phyloP scores from a whole-genome alignment of 2,113 vertebrate species.

The western clawed frog (Xenopus tropicalis) region DNA sequence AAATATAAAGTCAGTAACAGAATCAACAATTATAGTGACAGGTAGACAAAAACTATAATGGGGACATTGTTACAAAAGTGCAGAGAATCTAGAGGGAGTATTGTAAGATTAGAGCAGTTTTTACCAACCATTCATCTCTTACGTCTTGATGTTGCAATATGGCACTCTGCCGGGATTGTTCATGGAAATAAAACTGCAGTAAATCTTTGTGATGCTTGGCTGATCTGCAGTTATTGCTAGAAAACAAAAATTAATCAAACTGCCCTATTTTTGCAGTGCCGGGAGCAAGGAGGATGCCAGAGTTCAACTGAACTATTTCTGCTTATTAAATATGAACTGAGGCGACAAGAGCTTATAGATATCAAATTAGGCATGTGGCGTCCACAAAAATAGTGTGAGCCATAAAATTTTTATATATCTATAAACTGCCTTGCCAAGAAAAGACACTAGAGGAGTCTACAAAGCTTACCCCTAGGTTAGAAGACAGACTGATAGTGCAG shows the following conservation, averaged over 20 bases:
- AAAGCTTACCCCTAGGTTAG: background rate
- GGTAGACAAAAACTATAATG: background rate
- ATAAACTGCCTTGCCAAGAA: background rate
- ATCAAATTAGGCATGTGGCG: constrained; percentile 12
- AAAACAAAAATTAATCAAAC: constrained; percentile 43
- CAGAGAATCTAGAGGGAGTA: background rate
- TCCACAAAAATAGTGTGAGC: constrained; percentile 2
- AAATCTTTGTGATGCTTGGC: constrained; percentile 33
- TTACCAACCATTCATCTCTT: constrained; percentile 7
- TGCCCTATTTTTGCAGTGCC: constrained; percentile 29
- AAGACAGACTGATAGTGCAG: too few relatives aligned
- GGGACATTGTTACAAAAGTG: background rate
- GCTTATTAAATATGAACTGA: constrained; percentile 36
- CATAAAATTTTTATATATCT: background rate
- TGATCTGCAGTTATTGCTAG: constrained; percentile 34
- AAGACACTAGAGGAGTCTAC: background rate
- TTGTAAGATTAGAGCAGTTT: constrained; percentile 9
- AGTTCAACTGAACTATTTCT: constrained; percentile 31
- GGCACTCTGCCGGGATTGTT: constrained; percentile 28
- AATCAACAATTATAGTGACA: background rate
- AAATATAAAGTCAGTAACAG: too few relatives aligned
- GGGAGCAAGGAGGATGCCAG: constrained; percentile 10
- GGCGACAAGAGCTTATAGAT: constrained; percentile 22
- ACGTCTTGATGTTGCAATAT: constrained; percentile 19
- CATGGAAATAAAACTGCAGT: constrained; percentile 33